Conservation (phyloP, 2,888 invertebrate genomes). For the Patella ulyssiponensis region DNA sequence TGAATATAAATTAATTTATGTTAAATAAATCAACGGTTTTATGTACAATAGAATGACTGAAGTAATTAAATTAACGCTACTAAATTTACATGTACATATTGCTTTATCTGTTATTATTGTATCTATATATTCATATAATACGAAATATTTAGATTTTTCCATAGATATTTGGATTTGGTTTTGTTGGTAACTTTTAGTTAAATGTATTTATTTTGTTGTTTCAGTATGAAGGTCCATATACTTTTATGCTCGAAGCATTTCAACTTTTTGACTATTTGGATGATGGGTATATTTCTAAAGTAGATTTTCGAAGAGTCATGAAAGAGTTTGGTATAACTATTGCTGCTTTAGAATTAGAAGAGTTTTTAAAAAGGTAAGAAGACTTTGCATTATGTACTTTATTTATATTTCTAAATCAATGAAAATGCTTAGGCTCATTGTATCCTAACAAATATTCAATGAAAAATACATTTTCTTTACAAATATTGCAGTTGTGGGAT, state of each 20-base stretch:
- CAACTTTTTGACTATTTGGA: conserved; percentile 60
- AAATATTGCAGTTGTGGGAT: conserved; percentile 42
- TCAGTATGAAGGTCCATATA: conserved; percentile 64
- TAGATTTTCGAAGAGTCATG: conserved; percentile 63
- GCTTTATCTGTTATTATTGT: no score
- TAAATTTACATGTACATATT: no score
- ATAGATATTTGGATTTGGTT: no score
- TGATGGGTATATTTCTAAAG: conserved; percentile 56
- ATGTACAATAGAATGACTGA: no score
- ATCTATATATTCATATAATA: no score
- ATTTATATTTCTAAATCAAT: no score
- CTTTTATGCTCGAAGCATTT: conserved; percentile 55
- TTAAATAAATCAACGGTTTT: no score
- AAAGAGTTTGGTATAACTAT: conserved; percentile 61
- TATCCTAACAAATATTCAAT: neutral
- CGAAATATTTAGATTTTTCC: no score
- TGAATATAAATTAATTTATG: no score
- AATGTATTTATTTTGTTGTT: conserved; percentile 19
- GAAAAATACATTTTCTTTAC: neutral
- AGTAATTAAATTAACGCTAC: no score
- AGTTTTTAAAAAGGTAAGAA: conserved; percentile 55
- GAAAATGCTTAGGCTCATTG: neutral
- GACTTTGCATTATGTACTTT: neutral
- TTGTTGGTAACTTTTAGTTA: neutral
- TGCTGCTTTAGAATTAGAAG: conserved; percentile 56